Evolutionary conservation across 2,888 invertebrate genomes (phyloP).

Genomic region (Leistus spinibarbis): DNA sequence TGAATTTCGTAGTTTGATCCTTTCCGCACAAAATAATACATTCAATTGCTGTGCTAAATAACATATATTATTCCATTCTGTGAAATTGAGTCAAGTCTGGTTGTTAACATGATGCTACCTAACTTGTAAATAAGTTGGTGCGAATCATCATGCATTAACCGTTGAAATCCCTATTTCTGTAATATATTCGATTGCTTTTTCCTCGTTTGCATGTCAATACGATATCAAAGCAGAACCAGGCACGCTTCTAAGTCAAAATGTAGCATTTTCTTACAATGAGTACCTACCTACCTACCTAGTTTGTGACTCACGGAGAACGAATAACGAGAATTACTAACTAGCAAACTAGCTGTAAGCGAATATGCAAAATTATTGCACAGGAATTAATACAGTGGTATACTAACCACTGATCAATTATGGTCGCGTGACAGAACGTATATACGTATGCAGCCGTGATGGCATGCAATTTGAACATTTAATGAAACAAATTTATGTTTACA

Average conservation of each 20-base stretch:
- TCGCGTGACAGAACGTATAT: conserved; percentile 4
- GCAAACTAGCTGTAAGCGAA: background rate
- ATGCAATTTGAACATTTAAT: conserved; percentile 6
- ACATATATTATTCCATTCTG: no score
- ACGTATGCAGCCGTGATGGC: background rate
- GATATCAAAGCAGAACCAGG: background rate
- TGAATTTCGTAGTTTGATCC: no score
- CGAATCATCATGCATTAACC: background rate
- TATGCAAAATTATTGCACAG: background rate
- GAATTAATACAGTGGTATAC: background rate
- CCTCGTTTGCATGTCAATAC: background rate
- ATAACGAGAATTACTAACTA: background rate
- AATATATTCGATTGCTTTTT: background rate
- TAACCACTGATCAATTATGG: conserved; percentile 3
- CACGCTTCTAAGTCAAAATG: background rate
- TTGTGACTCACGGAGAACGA: conserved; percentile 1
- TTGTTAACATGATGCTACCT: background rate
- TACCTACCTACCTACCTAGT: background rate
- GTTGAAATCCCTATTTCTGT: background rate
- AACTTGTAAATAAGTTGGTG: background rate
- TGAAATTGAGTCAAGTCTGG: background rate
- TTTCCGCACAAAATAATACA: no score
- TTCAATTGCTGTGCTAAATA: no score
- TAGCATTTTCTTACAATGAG: background rate
- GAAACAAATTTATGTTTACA: conserved; percentile 7